These are phyloP conservation scores for Laticauda laticaudata DNA, from an alignment of 2,113 vertebrate species.

Conservation along the genomic window DNA sequence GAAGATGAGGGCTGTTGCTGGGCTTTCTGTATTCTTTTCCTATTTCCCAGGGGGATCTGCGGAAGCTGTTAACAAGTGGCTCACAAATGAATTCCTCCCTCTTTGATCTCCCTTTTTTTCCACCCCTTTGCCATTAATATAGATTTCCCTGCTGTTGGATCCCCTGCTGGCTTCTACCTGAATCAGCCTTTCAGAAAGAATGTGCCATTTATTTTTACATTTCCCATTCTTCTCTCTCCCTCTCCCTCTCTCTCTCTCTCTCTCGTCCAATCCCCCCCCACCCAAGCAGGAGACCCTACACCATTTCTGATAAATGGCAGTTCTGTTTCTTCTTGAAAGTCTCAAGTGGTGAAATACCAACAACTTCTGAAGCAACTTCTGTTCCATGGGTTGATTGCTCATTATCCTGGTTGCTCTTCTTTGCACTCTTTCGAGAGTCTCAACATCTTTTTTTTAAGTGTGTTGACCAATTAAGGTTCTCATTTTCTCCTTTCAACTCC, in stretches of 20 bases:
- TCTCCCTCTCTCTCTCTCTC: no score
- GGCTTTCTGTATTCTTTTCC: slow-evolving; percentile 20
- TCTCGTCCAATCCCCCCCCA: no score
- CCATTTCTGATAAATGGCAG: no score
- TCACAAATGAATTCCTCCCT: background rate
- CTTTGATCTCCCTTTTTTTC: slow-evolving; percentile 15
- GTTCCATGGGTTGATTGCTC: no score
- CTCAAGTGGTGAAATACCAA: no score
- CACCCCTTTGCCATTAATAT: background rate
- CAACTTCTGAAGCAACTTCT: no score
- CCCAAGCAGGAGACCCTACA: no score
- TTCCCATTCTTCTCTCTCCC: background rate
- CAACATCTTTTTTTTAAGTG: no score
- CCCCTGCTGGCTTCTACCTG: background rate
- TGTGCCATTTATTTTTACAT: background rate
- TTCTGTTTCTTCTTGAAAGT: no score
- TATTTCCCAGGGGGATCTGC: background rate
- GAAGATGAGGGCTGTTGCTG: background rate
- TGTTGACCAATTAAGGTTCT: background rate
- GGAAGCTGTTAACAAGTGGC: slow-evolving; percentile 19
- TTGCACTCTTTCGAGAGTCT: no score
- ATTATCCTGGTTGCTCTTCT: no score
- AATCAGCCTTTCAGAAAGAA: slow-evolving; percentile 10
- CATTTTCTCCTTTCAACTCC: background rate
- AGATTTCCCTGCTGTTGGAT: background rate